A percentile compares a stretch with the other conserved stretches of the same genome.
These are phyloP conservation scores for Rhagophthalmus giganteus DNA, from an alignment of 2,888 invertebrate genomes.

Conservation along the genomic window DNA sequence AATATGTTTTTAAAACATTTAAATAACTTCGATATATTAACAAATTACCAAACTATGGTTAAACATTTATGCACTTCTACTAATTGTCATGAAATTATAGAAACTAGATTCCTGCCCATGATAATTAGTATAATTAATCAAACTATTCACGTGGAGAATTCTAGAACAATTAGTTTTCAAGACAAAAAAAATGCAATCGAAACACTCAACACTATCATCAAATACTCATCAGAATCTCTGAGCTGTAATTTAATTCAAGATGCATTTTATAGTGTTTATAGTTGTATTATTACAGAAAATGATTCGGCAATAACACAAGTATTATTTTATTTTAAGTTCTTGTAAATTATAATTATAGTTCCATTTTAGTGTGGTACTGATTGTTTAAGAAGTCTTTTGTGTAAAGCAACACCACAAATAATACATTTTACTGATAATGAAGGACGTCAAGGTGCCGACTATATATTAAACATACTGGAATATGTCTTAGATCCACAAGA, in stretches of 20 bases:
- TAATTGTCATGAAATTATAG: slow-evolving; percentile 24
- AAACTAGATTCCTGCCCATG: slow-evolving; percentile 30
- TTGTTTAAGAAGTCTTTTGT: slow-evolving; percentile 29
- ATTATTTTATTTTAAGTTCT: too few relatives aligned
- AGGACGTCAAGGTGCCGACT: slow-evolving; percentile 30
- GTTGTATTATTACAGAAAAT: slow-evolving; percentile 26
- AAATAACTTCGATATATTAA: slow-evolving; percentile 13
- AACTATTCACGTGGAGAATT: slow-evolving; percentile 6
- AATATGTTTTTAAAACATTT: slow-evolving; percentile 14
- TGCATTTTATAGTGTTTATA: slow-evolving; percentile 27
- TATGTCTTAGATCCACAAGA: slow-evolving; percentile 32
- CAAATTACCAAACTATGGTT: slow-evolving; percentile 19
- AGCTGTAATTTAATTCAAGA: slow-evolving; percentile 26
- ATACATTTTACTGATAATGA: slow-evolving; percentile 21
- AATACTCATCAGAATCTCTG: slow-evolving; percentile 26
- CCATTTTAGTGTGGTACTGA: slow-evolving; percentile 26
- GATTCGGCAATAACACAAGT: slow-evolving; percentile 28
- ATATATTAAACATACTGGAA: slow-evolving; percentile 29
- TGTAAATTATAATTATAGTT: too few relatives aligned
- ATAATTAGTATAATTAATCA: slow-evolving; percentile 25
- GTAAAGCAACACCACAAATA: slow-evolving; percentile 24
- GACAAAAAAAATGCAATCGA: slow-evolving; percentile 27
- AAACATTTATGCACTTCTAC: slow-evolving; percentile 23
- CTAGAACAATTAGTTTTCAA: slow-evolving; percentile 18
- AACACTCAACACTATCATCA: slow-evolving; percentile 29